These are phyloP conservation scores for Steatocranus sp. DNA, from an alignment of 2,797 vertebrate genomes.

Conservation along the genomic window DNA sequence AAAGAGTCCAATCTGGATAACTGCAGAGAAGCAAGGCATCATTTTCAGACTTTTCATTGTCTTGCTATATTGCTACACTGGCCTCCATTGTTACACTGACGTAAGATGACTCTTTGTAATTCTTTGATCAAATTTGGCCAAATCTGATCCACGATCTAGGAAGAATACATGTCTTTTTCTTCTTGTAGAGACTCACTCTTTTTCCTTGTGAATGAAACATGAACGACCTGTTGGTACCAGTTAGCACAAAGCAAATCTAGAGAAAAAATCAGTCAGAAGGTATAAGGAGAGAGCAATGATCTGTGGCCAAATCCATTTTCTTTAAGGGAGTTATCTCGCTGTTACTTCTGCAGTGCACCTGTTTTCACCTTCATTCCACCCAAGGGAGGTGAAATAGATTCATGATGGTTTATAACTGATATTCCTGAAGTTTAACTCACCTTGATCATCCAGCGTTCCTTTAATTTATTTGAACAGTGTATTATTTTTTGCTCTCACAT, in stretches of 20 bases:
- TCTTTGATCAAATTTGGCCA: background rate
- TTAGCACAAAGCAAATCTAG: background rate
- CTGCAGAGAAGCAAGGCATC: background rate
- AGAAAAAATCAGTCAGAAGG: background rate
- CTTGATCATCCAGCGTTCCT: background rate
- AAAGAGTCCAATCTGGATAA: background rate
- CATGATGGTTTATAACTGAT: background rate
- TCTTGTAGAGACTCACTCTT: background rate
- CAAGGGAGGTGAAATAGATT: background rate
- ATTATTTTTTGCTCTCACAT: background rate
- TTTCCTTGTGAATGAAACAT: background rate
- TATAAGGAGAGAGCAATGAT: background rate
- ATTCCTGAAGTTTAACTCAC: background rate
- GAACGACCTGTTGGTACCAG: background rate
- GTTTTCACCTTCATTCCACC: background rate
- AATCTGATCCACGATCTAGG: background rate
- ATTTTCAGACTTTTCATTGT: background rate
- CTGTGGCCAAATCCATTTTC: background rate
- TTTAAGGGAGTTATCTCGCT: background rate
- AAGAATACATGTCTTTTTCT: background rate
- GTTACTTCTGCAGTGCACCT: background rate
- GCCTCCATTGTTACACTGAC: rapidly evolving
- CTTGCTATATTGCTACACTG: background rate
- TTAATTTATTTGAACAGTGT: background rate
- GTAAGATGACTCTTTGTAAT: background rate